Evolutionary conservation across 2,888 invertebrate genomes (phyloP), one percentile per base, ranked within the genome.

Genomic region (Campaea margaritaria): DNA sequence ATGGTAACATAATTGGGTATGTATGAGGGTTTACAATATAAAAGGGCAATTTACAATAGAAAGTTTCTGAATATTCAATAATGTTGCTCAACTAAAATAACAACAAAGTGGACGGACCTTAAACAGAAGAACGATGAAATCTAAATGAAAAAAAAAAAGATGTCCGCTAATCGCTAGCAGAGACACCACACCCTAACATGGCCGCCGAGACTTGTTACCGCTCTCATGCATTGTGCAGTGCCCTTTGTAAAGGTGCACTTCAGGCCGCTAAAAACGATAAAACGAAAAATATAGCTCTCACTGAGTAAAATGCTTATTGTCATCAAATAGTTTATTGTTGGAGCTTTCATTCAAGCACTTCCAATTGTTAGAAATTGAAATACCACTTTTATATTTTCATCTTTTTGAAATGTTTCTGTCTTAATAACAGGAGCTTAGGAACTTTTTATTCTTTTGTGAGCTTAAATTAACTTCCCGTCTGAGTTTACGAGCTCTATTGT

Each of bases 181-280:
- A 39, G 53, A 41, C 49, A 50, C 57, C 44, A 47, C 14, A 58
- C 57, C 47, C 53, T 56, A 67, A 65, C 44, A 65, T 54, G 65
- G 68, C 45, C 48, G 62, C 54, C 54, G 50, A 67, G 68, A 64
- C 70, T 71, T 70, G 67, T 70, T 70, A 71, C 57, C 15, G 64
- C 66, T 46, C 69, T 72, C 69, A 53, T 71, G 67, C 67, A 69
- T 67, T 71, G 67, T 69, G 65, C 50, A 60, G 64, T 58, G 58
- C 61, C 52, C 55, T 64, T 53, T 61, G 55, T 56, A 34, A 50
- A 14, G 45, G 43, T 36, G 28, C 57, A 56, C 11, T 48, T 47
- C 42, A 36, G 21, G 45, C 43, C 28, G 42, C 38, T 52, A 43
- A 53, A 53, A 13, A 44, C 44, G 34, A 55, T 51, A 51, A 47